phyloP scores from a whole-genome alignment of 2,888 invertebrate species.

The Diplolepis rosae region DNA sequence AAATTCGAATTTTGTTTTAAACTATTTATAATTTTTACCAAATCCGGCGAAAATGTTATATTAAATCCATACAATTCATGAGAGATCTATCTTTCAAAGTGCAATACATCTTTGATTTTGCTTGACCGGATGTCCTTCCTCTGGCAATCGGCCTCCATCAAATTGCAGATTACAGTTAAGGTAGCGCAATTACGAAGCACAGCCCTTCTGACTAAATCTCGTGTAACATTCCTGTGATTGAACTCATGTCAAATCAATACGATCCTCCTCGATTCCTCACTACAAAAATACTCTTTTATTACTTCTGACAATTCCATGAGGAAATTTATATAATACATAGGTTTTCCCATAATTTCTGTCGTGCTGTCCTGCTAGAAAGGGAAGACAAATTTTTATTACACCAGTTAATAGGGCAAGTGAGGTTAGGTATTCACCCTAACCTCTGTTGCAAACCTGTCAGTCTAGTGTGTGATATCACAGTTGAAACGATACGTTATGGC shows the following conservation, averaged over 20 bases:
- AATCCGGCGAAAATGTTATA: no score
- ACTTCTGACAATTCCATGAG: slow-evolving; percentile 28
- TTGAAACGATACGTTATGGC: no score
- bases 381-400: no score
- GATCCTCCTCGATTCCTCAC: slow-evolving; percentile 10
- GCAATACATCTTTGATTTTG: not conserved
- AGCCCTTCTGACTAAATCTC: not conserved
- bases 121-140: slow-evolving; percentile 2
- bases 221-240: slow-evolving; percentile 8
- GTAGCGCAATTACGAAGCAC: not conserved
- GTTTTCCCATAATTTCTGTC: not conserved
- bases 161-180: slow-evolving; percentile 16
- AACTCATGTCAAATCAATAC: not conserved
- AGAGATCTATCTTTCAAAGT: not conserved
- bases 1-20: no score
- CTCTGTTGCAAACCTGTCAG: no score
- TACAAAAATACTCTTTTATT: slow-evolving; percentile 41
- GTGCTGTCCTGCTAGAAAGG: no score
- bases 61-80: no score
- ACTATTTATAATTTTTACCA: no score
- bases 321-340: not conserved
- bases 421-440: no score
- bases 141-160: not conserved
- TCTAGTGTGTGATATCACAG: no score
- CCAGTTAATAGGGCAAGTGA: no score